These are phyloP conservation scores for Taxidea taxus DNA, from an alignment of 2,113 vertebrate species.

Conservation along the genomic window DNA sequence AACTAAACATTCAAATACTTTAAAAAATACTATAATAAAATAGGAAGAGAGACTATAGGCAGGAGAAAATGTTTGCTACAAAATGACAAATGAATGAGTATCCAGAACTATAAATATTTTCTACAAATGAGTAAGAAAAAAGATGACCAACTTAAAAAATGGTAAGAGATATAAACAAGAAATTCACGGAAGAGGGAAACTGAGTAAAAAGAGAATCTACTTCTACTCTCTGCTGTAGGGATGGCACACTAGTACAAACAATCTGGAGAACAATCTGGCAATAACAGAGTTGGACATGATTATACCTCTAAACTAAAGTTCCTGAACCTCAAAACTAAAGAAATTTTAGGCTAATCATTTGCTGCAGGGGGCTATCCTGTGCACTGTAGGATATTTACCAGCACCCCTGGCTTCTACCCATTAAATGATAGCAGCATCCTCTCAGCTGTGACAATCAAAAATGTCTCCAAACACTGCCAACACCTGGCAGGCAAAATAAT, in stretches of 20 bases:
- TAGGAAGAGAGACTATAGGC: background rate
- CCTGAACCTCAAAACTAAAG: background rate
- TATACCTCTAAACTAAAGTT: background rate
- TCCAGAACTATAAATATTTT: background rate
- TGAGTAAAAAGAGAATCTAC: background rate
- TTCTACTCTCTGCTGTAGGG: background rate
- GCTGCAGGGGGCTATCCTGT: background rate
- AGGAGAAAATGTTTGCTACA: constrained; percentile 18
- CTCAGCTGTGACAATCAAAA: background rate
- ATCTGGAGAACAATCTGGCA: background rate
- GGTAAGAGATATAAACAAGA: constrained; percentile 9
- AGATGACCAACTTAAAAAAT: constrained; percentile 18
- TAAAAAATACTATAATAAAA: background rate
- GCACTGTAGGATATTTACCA: background rate
- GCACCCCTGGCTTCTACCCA: background rate
- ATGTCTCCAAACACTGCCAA: background rate
- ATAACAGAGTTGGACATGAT: background rate
- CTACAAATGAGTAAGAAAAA: constrained; percentile 9
- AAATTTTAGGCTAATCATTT: background rate
- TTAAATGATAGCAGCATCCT: background rate
- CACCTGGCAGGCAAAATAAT: background rate
- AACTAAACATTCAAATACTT: constrained; percentile 29
- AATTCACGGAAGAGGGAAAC: background rate
- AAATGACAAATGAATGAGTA: background rate
- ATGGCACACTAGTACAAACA: background rate